Percentiles rank a stretch among this genome's conserved stretches.
phyloP scores from a whole-genome alignment of 1,140 invertebrate genomes.

The Drosophila takahashii region DNA sequence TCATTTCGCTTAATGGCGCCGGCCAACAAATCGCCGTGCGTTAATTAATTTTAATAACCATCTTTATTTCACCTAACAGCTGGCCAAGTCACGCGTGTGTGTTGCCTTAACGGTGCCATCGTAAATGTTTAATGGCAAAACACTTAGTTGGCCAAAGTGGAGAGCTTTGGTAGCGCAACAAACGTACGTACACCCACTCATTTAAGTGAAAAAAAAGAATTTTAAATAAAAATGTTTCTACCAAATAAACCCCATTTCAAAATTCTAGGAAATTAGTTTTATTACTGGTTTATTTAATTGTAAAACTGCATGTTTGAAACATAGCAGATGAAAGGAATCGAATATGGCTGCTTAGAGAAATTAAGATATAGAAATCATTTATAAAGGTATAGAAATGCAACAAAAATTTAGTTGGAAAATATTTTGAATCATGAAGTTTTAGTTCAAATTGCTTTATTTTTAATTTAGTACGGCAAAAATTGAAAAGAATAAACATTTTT shows the following conservation, averaged over 20 bases:
- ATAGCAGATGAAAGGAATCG: too few relatives aligned
- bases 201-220: constrained; percentile 30
- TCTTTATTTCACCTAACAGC: constrained; percentile 56
- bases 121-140: constrained; percentile 74
- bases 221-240: constrained; percentile 14
- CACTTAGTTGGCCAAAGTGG: constrained; percentile 57
- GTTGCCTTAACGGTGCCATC: constrained; percentile 58
- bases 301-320: too few relatives aligned
- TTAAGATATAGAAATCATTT: too few relatives aligned
- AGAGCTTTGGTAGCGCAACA: constrained; percentile 26
- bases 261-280: neutral
- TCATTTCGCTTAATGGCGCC: constrained; percentile 60
- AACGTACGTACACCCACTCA: constrained; percentile 13
- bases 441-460: too few relatives aligned
- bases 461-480: too few relatives aligned
- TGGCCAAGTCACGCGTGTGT: constrained; percentile 67
- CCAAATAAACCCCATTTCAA: too few relatives aligned
- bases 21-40: constrained; percentile 69
- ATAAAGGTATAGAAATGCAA: too few relatives aligned
- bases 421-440: too few relatives aligned
- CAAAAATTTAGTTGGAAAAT: too few relatives aligned
- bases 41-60: constrained; percentile 82
- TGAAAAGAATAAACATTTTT: too few relatives aligned
- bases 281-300: neutral
- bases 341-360: too few relatives aligned